Percentiles rank a stretch among this genome's conserved stretches.
Conservation (phyloP, 2,797 vertebrate genomes). For the Semotilus atromaculatus region DNA sequence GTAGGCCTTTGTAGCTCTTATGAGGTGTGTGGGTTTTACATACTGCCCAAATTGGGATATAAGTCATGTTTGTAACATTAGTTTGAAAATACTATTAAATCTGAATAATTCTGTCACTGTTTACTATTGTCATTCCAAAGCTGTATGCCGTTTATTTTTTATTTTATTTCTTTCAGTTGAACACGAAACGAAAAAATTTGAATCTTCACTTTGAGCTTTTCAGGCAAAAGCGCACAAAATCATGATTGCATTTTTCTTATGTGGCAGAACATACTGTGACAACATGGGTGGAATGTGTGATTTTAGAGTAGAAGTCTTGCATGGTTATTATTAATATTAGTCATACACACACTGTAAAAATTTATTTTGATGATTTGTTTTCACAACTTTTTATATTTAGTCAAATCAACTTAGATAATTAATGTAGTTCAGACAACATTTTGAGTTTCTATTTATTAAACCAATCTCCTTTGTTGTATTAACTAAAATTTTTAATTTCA, state of each 20-base stretch:
- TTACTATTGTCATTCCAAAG: not conserved
- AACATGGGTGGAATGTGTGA: not conserved
- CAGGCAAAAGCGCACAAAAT: not conserved
- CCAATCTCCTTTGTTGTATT: too few relatives aligned
- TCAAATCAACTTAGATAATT: too few relatives aligned
- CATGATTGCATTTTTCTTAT: not conserved
- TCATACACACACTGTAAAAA: too few relatives aligned
- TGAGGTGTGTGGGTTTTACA: not conserved
- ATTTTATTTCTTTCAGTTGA: not conserved
- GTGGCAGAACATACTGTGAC: not conserved
- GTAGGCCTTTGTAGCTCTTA: not conserved
- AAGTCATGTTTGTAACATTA: not conserved
- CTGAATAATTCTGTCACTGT: not conserved
- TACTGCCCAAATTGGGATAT: not conserved
- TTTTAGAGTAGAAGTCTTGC: not conserved
- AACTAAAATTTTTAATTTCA: too few relatives aligned
- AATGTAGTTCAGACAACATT: too few relatives aligned
- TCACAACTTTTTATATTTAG: too few relatives aligned
- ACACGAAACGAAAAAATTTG: not conserved
- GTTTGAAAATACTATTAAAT: not conserved
- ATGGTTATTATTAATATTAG: not conserved
- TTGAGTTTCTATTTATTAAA: too few relatives aligned
- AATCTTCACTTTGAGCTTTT: not conserved
- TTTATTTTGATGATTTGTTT: too few relatives aligned
- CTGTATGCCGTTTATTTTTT: not conserved